Conservation (phyloP, 1,140 invertebrate species). For the Aphaenogaster floridana region DNA sequence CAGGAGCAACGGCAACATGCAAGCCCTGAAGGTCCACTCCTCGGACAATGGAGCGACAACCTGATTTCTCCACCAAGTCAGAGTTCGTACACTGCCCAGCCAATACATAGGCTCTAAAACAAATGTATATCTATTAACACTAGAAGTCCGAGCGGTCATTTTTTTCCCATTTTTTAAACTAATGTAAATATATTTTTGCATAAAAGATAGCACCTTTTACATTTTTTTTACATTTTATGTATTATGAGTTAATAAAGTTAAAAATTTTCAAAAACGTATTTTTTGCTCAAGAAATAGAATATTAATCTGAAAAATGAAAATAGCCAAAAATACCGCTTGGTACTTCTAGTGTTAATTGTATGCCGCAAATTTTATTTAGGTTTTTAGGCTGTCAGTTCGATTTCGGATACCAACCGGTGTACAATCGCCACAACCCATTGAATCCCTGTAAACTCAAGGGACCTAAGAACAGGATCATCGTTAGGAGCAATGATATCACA, state of each 20-base stretch:
- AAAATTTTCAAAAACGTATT: no score
- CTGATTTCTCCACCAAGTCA: constrained; percentile 96
- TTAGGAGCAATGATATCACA: constrained; percentile 93
- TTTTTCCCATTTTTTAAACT: no score
- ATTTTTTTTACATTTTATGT: no score
- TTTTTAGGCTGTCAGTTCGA: neutral
- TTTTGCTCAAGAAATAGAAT: no score
- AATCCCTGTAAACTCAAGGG: constrained; percentile 92
- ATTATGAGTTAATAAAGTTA: no score
- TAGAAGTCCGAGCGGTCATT: no score
- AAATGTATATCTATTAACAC: neutral
- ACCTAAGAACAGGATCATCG: constrained; percentile 94
- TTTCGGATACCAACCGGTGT: constrained; percentile 88
- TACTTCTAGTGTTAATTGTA: no score
- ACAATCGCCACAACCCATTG: constrained; percentile 90
- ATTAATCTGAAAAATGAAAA: no score
- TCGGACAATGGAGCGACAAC: constrained; percentile 97
- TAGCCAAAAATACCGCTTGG: no score
- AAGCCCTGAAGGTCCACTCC: constrained; percentile 97
- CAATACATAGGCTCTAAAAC: constrained; percentile 92
- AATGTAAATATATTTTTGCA: no score
- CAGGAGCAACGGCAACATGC: constrained; percentile 96
- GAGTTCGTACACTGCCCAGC: constrained; percentile 90
- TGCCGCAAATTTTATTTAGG: neutral
- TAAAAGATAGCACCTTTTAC: no score